Base-by-base conservation (phyloP, 2,888 invertebrate species). In the Deilephila elpenor region DNA sequence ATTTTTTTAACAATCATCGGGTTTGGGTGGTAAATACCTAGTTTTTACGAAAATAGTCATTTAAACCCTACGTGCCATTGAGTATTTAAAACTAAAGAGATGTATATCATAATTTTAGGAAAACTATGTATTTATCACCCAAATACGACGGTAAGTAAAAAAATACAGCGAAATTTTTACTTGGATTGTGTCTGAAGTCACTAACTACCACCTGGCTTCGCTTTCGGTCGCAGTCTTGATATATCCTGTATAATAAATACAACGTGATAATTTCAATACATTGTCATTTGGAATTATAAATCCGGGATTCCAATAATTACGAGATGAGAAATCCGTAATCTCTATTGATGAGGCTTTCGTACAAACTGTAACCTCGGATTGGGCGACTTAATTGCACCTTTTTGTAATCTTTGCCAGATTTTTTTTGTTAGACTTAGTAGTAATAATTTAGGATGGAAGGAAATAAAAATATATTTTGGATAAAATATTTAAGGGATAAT, bases 361-460 rank as follows among this genome's bases (percentile, higher is more conserved):
- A 51, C 44, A 51, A 67, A 67, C 44, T 67, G 44, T 67, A 67
- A 67, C 17, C 20, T 19, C 25, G 67, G 67, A 67, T 51, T 25
- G 67, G 4, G 67, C 20, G 67, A 67, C 44, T 51, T 67, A 67
- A 67, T 67, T 67, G 67, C 44, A 11, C 67, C 67, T 67, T 67
- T 67, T 67, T 51, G 44, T 51, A 67, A 67, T 67, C 44, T 67
- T 67, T 67, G 20, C 6, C 44, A 25, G 44, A 67, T 51, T 67
- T 67, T 25, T 67, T 67, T 67, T 62, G 20, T 37, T 67, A 8
- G 17, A 25, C 20, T 67, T n/a, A 56, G 7, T 56, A n/a, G 14
- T 56, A 19, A 56, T 56, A 56, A 56, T 56, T 56, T n/a, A 56
- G 56, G n/a, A 1, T n/a, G 56, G n/a, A n/a, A 44, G 14, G 14